A percentile compares a stretch with the other conserved stretches of the same genome.
Evolutionary conservation across 2,113 vertebrate species (phyloP).

Genomic region (Sphyrna mokarran): DNA sequence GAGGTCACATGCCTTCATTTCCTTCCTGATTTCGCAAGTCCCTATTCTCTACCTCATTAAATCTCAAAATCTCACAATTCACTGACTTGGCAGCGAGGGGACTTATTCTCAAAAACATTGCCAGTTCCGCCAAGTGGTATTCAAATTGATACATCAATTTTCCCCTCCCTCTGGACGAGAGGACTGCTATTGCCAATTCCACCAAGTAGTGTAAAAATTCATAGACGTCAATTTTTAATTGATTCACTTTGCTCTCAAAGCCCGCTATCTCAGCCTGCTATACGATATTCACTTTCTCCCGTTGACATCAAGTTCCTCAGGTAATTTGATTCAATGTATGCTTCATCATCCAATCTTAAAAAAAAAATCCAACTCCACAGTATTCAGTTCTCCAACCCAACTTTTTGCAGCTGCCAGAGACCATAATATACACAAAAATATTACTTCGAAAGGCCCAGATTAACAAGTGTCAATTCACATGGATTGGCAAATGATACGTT

Average conservation of each 20-base stretch:
- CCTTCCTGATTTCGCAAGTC: not conserved
- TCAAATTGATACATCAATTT: not conserved
- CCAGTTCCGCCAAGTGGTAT: not conserved
- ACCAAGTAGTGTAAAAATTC: no score
- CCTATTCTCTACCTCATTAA: not conserved
- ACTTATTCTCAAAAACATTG: not conserved
- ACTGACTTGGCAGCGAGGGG: not conserved
- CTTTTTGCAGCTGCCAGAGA: not conserved
- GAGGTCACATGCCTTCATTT: not conserved
- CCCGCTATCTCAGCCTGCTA: not conserved
- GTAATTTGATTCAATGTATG: not conserved
- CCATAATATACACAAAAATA: not conserved
- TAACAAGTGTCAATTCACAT: not conserved
- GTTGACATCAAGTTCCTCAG: not conserved
- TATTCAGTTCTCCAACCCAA: not conserved
- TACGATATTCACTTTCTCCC: not conserved
- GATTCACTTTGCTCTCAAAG: not conserved
- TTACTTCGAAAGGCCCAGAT: not conserved
- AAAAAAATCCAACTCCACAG: not conserved
- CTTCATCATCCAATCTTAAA: not conserved
- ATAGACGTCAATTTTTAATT: not conserved
- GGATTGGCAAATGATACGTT: not conserved
- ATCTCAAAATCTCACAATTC: not conserved
- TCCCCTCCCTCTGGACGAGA: not conserved
- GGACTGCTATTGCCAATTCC: no score